These are phyloP conservation scores for Drosophila lini DNA, from an alignment of 1,140 invertebrate genomes.

Conservation along the genomic window DNA sequence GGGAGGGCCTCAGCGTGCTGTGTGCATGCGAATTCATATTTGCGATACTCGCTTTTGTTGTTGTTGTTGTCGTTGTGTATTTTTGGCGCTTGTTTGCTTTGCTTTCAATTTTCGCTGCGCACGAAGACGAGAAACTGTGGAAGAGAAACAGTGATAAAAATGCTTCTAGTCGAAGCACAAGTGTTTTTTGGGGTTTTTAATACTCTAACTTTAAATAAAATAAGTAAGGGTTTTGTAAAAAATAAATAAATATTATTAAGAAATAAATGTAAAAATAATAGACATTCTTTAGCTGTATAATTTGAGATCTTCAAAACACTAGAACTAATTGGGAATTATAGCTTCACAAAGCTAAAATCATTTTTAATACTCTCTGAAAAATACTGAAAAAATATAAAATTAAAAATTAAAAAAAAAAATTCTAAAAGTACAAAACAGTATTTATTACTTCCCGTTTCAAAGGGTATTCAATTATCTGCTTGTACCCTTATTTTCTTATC, in stretches of 20 bases:
- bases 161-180: slow-evolving; percentile 42
- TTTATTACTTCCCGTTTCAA: neutral
- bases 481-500: too few relatives aligned
- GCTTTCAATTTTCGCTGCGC: slow-evolving; percentile 63
- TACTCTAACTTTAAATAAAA: neutral
- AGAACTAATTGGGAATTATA: too few relatives aligned
- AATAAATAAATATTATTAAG: too few relatives aligned
- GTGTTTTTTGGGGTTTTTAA: slow-evolving; percentile 37
- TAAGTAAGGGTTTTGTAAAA: neutral
- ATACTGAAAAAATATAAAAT: too few relatives aligned
- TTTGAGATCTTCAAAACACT: too few relatives aligned
- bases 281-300: too few relatives aligned
- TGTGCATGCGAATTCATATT: slow-evolving; percentile 51
- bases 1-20: slow-evolving; percentile 24
- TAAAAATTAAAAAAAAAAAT: too few relatives aligned
- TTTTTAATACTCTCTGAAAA: too few relatives aligned
- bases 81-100: slow-evolving; percentile 75
- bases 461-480: neutral
- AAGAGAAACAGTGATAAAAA: slow-evolving; percentile 21
- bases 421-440: neutral
- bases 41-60: slow-evolving; percentile 35
- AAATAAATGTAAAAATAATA: too few relatives aligned
- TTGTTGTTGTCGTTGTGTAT: slow-evolving; percentile 30
- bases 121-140: slow-evolving; percentile 6
- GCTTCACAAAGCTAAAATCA: too few relatives aligned